A percentile compares a stretch with the other conserved stretches of the same genome.
Evolutionary conservation across 2,888 invertebrate species (phyloP).

Genomic region (Helleia helle): DNA sequence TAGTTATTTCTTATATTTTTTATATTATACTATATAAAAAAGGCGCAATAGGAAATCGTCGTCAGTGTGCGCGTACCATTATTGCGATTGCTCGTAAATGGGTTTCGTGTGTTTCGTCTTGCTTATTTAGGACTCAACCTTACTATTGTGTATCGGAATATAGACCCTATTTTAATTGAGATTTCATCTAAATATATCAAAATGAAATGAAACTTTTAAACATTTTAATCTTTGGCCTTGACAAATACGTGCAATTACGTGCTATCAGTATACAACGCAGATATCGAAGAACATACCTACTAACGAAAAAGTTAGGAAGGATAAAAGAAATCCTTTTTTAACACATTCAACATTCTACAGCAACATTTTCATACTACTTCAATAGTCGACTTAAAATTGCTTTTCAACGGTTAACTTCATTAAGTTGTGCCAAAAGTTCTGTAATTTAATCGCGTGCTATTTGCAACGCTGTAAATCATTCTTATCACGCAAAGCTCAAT

Average conservation of each 20-base stretch:
- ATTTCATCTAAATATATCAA: background rate
- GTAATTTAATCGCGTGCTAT: conserved; percentile 26
- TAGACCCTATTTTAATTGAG: background rate
- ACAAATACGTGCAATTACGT: too few relatives aligned
- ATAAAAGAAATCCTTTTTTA: too few relatives aligned
- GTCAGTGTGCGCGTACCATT: conserved; percentile 8
- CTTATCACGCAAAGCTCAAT: conserved; percentile 21
- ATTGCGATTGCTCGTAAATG: conserved; percentile 9
- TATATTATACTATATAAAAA: too few relatives aligned
- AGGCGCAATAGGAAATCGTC: too few relatives aligned
- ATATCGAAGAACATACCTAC: too few relatives aligned
- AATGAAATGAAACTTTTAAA: background rate
- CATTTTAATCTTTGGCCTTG: too few relatives aligned
- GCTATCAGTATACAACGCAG: too few relatives aligned
- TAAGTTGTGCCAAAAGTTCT: conserved; percentile 24
- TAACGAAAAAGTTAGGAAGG: too few relatives aligned
- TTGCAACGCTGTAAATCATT: conserved; percentile 23
- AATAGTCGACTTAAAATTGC: conserved; percentile 18
- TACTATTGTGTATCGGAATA: conserved; percentile 4
- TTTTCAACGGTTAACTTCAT: conserved; percentile 19
- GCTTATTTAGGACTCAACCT: conserved; percentile 2
- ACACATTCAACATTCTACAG: background rate
- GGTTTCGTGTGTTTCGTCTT: conserved; percentile 4
- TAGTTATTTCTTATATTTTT: too few relatives aligned
- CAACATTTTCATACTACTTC: conserved; percentile 8